Conservation (phyloP, 2,113 vertebrate species). For the Pseudorhombus dupliciocellatus region DNA sequence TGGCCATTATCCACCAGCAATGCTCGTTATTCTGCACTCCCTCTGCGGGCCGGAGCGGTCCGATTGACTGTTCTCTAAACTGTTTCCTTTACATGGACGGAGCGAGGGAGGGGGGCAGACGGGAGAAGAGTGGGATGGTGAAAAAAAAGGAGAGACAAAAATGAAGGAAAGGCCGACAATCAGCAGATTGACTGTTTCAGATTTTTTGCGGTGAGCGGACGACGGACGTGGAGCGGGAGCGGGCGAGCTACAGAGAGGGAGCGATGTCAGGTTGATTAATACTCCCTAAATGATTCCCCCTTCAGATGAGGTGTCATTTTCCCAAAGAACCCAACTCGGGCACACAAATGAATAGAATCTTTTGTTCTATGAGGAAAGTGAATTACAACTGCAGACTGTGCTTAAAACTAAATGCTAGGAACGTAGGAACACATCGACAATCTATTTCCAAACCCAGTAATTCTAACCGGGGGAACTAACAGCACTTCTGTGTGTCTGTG, state of each 20-base stretch:
- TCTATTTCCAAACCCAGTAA: slow-evolving; percentile 68
- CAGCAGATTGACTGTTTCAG: slow-evolving; percentile 37
- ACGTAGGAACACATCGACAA: slow-evolving; percentile 37
- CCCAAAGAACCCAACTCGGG: slow-evolving; percentile 40
- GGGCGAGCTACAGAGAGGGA: slow-evolving; percentile 13
- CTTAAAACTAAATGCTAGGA: slow-evolving; percentile 61
- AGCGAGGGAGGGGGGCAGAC: slow-evolving; percentile 5
- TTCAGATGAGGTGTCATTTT: slow-evolving; percentile 66
- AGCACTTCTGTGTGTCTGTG: slow-evolving; percentile 36
- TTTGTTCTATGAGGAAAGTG: slow-evolving; percentile 66
- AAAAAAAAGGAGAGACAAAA: slow-evolving; percentile 18
- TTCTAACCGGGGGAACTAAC: slow-evolving; percentile 60
- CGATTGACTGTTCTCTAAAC: slow-evolving; percentile 73
- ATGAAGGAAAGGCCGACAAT: slow-evolving; percentile 25
- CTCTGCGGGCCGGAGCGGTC: slow-evolving; percentile 64
- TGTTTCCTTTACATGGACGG: slow-evolving; percentile 64
- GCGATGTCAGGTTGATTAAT: slow-evolving; percentile 64
- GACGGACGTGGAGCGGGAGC: background rate
- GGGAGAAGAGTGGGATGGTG: background rate
- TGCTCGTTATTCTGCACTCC: slow-evolving; percentile 72
- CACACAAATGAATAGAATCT: slow-evolving; percentile 66
- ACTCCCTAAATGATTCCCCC: slow-evolving; percentile 42
- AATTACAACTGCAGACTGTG: slow-evolving; percentile 50
- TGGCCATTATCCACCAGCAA: slow-evolving; percentile 70
- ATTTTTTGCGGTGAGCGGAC: slow-evolving; percentile 20